A percentile compares a stretch with the other conserved stretches of the same genome.
phyloP scores from a whole-genome alignment of 2,113 vertebrate species.

The Grammomys dolichurus region DNA sequence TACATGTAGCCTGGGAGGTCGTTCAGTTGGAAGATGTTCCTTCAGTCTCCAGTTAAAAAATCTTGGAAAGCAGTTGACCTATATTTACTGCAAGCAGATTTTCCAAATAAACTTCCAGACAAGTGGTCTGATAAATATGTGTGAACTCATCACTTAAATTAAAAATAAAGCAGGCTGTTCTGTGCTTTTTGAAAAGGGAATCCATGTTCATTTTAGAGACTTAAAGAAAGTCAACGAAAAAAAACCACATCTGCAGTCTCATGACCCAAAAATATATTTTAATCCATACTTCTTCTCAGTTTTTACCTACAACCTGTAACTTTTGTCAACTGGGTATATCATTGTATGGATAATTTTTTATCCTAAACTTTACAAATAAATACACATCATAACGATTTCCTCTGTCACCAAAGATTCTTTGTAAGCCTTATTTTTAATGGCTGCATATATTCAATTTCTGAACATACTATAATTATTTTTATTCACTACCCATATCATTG shows the following conservation, averaged over 20 bases:
- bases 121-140: slow-evolving; percentile 67
- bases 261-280: slow-evolving; percentile 30
- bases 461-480: neutral
- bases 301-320: neutral
- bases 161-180: slow-evolving; percentile 50
- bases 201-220: neutral
- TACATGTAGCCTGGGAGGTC: slow-evolving; percentile 59
- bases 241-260: neutral
- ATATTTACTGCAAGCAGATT: slow-evolving; percentile 80
- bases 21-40: slow-evolving; percentile 66
- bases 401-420: neutral
- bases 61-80: slow-evolving; percentile 79
- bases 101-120: slow-evolving; percentile 78
- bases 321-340: neutral
- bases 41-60: slow-evolving; percentile 75
- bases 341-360: neutral
- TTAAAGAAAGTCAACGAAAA: slow-evolving; percentile 16
- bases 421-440: neutral
- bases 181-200: slow-evolving; percentile 26
- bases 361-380: neutral
- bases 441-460: neutral
- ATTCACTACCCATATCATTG: neutral
- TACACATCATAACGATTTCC: neutral
- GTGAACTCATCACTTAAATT: slow-evolving; percentile 37
- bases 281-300: neutral